A percentile compares a stretch with the other conserved stretches of the same genome.
These are phyloP conservation scores for Lytechinus variegatus DNA, from an alignment of 35 echinoderm and acorn worm species.

Conservation along the genomic window DNA sequence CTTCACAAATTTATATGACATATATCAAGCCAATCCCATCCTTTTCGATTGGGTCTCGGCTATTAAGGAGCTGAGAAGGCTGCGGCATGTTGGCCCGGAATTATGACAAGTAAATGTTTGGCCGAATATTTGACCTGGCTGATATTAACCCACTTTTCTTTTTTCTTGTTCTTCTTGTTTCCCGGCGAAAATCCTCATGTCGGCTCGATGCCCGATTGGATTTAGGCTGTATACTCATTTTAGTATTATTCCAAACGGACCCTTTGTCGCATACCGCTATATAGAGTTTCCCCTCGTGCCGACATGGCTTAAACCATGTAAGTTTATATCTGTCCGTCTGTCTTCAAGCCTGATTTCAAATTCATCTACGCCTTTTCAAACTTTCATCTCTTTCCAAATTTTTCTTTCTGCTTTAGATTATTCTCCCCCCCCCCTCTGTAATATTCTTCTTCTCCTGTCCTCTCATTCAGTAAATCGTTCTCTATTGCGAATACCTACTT, in stretches of 20 bases:
- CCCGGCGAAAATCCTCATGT: neutral
- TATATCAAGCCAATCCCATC: neutral
- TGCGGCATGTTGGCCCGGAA: neutral
- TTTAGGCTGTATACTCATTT: neutral
- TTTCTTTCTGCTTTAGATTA: no score
- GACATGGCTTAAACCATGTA: no score
- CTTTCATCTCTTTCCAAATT: no score
- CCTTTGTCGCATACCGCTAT: neutral
- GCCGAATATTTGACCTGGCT: neutral
- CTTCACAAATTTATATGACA: neutral
- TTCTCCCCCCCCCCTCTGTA: no score
- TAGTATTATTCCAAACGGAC: neutral
- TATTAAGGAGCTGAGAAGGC: neutral
- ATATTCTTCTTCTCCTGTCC: no score
- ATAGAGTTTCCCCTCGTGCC: neutral
- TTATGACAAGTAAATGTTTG: conserved; percentile 20
- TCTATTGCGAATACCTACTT: no score
- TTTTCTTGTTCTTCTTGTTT: neutral
- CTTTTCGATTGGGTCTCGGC: neutral
- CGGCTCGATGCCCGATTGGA: neutral
- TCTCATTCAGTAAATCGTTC: no score
- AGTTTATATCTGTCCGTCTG: neutral
- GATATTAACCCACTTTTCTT: neutral
- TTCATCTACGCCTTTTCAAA: neutral
- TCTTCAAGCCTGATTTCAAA: neutral